Percentiles rank a stretch among this genome's conserved stretches.
Conservation (phyloP, 2,113 vertebrate species). For the Seriola aureovittata region DNA sequence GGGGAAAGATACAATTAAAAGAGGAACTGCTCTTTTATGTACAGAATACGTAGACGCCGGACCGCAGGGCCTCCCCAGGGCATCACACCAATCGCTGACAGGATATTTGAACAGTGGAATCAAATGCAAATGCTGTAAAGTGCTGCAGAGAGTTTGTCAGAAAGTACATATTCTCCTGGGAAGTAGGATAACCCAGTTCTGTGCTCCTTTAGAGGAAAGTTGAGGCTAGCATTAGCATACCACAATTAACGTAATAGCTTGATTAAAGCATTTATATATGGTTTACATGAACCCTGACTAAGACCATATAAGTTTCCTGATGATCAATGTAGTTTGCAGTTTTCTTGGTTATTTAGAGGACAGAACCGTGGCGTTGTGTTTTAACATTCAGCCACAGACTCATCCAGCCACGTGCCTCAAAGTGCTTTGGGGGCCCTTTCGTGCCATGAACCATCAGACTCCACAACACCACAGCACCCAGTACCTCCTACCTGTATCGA, state of each 20-base stretch:
- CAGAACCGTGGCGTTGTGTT: background rate
- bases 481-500: background rate
- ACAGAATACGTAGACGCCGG: constrained; percentile 7
- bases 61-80: constrained; percentile 2
- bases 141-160: constrained; percentile 22
- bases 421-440: background rate
- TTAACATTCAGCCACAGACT: background rate
- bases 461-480: constrained; percentile 1
- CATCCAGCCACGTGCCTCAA: background rate
- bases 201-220: constrained; percentile 14
- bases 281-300: background rate
- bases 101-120: constrained; percentile 47
- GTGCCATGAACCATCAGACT: too few species aligned
- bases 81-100: constrained; percentile 28
- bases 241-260: background rate
- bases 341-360: background rate
- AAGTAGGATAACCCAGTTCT: background rate
- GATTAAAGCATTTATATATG: constrained; percentile 21
- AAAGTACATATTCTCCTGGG: background rate
- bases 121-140: constrained; percentile 42
- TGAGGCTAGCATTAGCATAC: background rate
- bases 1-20: constrained; percentile 27
- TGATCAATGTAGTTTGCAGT: too few species aligned
- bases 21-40: constrained; percentile 28
- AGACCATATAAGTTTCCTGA: too few species aligned